Percentiles rank a stretch among this genome's conserved stretches.
Conservation (phyloP, 2,888 invertebrate genomes). For the Spisula subtruncata region DNA sequence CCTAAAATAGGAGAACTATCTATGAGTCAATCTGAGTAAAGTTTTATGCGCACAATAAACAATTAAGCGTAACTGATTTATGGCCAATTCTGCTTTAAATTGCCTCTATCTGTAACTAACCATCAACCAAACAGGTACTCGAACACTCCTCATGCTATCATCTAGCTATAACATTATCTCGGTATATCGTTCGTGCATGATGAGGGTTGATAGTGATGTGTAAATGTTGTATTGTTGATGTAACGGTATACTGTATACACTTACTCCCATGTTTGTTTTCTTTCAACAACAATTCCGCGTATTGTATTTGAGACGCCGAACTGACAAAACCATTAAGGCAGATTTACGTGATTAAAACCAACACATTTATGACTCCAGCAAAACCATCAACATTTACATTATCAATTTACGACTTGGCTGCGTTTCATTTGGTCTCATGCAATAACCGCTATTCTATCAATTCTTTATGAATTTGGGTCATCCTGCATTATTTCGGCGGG, state of each 20-base stretch:
- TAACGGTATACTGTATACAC: not conserved
- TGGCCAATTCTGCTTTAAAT: not conserved
- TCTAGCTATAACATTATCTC: not conserved
- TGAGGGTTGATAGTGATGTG: constrained; percentile 15
- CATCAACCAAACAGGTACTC: not conserved
- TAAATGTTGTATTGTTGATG: constrained; percentile 5
- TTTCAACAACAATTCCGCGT: too few species aligned
- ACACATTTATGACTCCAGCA: too few species aligned
- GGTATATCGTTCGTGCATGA: constrained; percentile 21
- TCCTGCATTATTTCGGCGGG: too few species aligned
- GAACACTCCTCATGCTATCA: constrained; percentile 5
- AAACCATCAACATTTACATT: too few species aligned
- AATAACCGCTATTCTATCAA: too few species aligned
- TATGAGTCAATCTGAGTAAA: not conserved
- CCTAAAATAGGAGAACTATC: not conserved
- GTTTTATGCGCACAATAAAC: not conserved
- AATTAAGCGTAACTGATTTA: constrained; percentile 3
- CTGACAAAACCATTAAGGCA: too few species aligned
- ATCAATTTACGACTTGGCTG: too few species aligned
- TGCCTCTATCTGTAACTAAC: not conserved
- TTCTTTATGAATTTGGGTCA: too few species aligned
- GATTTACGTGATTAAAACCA: too few species aligned
- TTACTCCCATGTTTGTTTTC: too few species aligned
- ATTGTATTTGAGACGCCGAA: too few species aligned
- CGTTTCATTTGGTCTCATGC: too few species aligned